phyloP scores from a whole-genome alignment of 1,140 invertebrate genomes.

The Mylabris phalerata region DNA sequence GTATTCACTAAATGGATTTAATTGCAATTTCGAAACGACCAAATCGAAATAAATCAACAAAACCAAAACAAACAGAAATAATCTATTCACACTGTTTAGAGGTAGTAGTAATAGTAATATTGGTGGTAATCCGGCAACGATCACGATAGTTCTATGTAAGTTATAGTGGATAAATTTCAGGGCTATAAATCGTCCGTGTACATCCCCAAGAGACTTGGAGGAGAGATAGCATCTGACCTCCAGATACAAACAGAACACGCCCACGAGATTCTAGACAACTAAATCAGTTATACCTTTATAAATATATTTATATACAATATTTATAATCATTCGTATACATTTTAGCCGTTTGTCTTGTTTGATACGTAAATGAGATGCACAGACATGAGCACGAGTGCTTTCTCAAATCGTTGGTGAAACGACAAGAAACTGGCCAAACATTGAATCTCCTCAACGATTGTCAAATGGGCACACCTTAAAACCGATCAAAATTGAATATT shows the following conservation, averaged over 20 bases:
- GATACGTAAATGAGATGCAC: slow-evolving; percentile 26
- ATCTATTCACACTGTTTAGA: no score
- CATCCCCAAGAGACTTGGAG: slow-evolving; percentile 20
- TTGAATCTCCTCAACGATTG: not conserved
- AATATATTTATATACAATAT: not conserved
- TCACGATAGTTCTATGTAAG: slow-evolving; percentile 28
- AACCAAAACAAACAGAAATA: no score
- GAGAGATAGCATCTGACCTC: slow-evolving; percentile 31
- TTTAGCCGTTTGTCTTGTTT: not conserved
- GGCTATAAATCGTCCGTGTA: slow-evolving; percentile 33
- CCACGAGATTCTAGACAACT: slow-evolving; percentile 37
- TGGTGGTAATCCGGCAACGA: not conserved
- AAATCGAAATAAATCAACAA: no score
- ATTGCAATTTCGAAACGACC: not conserved
- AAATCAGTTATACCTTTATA: slow-evolving; percentile 32
- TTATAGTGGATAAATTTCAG: slow-evolving; percentile 38
- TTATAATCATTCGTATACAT: not conserved
- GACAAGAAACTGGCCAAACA: slow-evolving; percentile 9
- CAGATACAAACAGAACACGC: slow-evolving; percentile 36
- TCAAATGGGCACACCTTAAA: not conserved
- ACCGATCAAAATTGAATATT: no score
- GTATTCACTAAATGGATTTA: slow-evolving; percentile 24
- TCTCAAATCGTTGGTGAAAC: slow-evolving; percentile 4
- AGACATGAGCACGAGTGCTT: slow-evolving; percentile 21
- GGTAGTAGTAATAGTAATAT: no score